These are phyloP conservation scores for Sorex fumeus DNA, from an alignment of 2,113 vertebrate species.

Conservation along the genomic window DNA sequence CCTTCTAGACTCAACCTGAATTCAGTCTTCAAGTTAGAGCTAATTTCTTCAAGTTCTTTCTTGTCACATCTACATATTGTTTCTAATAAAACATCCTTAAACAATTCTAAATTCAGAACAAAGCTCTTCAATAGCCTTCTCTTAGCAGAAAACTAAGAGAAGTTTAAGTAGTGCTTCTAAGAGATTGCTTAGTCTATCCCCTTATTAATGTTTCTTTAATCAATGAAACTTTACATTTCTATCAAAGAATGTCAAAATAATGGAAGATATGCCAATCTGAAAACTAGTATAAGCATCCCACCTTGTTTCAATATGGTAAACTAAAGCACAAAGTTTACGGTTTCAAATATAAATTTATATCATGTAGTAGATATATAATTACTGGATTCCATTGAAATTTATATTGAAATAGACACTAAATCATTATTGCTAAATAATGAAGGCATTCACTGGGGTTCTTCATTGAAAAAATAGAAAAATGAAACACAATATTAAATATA, in stretches of 20 bases:
- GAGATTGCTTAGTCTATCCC: not conserved
- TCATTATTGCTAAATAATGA: not conserved
- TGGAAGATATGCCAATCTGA: not conserved
- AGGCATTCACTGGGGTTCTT: not conserved
- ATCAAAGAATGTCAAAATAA: conserved; percentile 29
- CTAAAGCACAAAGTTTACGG: not conserved
- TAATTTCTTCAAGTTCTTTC: not conserved
- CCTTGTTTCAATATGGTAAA: conserved; percentile 41
- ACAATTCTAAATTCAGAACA: not conserved
- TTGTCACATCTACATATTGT: not conserved
- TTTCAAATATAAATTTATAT: not conserved
- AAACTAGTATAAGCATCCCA: not conserved
- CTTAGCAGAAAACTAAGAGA: not conserved
- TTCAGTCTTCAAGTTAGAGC: not conserved
- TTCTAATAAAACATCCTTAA: not conserved
- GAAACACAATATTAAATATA: not conserved
- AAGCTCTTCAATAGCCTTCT: not conserved
- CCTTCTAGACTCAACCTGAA: not conserved
- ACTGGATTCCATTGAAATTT: conserved; percentile 2
- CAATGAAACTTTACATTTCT: not conserved
- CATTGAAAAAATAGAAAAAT: not conserved
- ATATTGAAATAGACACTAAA: not conserved
- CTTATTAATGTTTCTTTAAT: not conserved
- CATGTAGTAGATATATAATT: not conserved
- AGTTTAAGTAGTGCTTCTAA: not conserved